Percentiles rank a stretch among this genome's conserved stretches.
Evolutionary conservation across 2,797 vertebrate species (phyloP).

Genomic region (Amblyraja radiata): DNA sequence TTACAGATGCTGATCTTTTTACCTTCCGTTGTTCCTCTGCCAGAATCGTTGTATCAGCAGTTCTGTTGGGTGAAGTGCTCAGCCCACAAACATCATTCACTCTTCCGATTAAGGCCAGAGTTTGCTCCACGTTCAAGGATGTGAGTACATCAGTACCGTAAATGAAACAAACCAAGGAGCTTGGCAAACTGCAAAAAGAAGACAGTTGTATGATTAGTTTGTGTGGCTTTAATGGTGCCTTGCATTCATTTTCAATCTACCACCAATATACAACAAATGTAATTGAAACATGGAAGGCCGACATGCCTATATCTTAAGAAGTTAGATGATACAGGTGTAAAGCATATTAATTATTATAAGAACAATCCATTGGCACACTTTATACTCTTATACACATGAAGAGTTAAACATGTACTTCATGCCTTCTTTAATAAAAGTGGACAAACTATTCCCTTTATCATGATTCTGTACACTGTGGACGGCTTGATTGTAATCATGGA

Average conservation of each 20-base stretch:
- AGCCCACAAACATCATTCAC: background rate
- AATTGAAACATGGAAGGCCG: background rate
- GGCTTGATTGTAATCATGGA: too few relatives aligned
- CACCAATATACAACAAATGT: background rate
- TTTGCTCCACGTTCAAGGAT: background rate
- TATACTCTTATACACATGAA: background rate
- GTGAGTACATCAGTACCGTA: background rate
- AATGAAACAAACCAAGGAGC: constrained; percentile 15
- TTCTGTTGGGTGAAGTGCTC: background rate
- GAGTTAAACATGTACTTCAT: background rate
- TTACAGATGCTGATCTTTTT: background rate
- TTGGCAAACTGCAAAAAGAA: constrained; percentile 22
- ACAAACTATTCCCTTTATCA: too few relatives aligned
- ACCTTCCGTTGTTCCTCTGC: constrained; percentile 1
- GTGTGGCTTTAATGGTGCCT: background rate
- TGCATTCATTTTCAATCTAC: too few relatives aligned
- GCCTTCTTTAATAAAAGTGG: background rate
- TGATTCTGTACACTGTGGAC: too few relatives aligned
- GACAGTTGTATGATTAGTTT: background rate
- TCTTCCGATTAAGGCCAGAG: background rate
- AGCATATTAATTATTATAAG: background rate
- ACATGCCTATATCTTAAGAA: background rate
- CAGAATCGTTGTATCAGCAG: background rate
- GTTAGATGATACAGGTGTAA: background rate
- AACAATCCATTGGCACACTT: background rate